phyloP scores from a whole-genome alignment of 92 coral and sea anemone species.

The Anthopleura xanthogrammica region DNA sequence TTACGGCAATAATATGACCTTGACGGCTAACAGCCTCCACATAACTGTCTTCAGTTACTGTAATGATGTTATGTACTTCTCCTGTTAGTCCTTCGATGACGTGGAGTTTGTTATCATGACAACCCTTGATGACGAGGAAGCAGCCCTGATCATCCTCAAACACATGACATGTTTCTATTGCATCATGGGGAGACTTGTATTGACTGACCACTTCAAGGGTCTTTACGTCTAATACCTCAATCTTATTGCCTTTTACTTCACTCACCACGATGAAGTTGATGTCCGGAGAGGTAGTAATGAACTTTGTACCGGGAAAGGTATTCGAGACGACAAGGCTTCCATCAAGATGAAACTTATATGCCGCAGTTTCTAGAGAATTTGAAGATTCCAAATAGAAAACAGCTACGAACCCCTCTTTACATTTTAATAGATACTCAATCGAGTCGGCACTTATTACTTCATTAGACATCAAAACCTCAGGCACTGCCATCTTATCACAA shows the following conservation, averaged over 20 bases:
- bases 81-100: slow-evolving; percentile 15
- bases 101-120: not conserved
- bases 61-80: not conserved
- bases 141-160: not conserved
- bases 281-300: not conserved
- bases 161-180: slow-evolving; percentile 8
- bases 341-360: not conserved
- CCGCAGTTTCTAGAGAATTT: not conserved
- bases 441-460: too few relatives aligned
- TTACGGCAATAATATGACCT: not conserved
- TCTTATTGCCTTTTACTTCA: not conserved
- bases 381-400: not conserved
- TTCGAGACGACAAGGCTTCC: not conserved
- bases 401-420: too few relatives aligned
- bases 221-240: not conserved
- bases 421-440: too few relatives aligned
- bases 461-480: too few relatives aligned
- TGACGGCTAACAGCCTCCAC: not conserved
- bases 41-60: not conserved
- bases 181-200: not conserved
- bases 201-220: not conserved
- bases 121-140: not conserved
- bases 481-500: too few relatives aligned
- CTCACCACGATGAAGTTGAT: not conserved
- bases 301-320: not conserved